These are phyloP conservation scores for Miltochrista miniata DNA, from an alignment of 2,888 invertebrate species.

Conservation along the genomic window DNA sequence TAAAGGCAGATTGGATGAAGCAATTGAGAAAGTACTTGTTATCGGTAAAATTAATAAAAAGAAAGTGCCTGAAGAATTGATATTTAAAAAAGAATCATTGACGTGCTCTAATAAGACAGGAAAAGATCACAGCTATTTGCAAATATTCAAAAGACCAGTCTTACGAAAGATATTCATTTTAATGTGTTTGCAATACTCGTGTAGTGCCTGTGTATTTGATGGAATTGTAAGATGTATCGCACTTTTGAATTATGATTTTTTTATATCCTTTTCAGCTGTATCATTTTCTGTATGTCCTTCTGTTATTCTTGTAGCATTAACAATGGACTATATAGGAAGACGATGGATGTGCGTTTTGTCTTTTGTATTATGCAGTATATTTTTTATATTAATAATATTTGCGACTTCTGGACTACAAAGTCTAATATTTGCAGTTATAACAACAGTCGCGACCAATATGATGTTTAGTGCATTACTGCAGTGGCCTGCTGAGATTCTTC, in stretches of 20 bases:
- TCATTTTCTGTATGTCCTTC: constrained; percentile 63
- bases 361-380: constrained; percentile 47
- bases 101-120: constrained; percentile 32
- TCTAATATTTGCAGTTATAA: constrained; percentile 53
- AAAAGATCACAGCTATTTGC: constrained; percentile 43
- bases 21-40: constrained; percentile 49
- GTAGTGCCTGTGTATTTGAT: constrained; percentile 56
- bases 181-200: constrained; percentile 53
- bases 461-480: constrained; percentile 50
- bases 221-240: constrained; percentile 56
- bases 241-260: constrained; percentile 57
- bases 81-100: constrained; percentile 52
- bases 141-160: constrained; percentile 50
- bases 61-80: constrained; percentile 48
- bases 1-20: too few species aligned
- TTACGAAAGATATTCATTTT: constrained; percentile 51
- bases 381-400: constrained; percentile 49
- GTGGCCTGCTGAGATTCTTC: constrained; percentile 61
- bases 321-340: constrained; percentile 60
- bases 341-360: constrained; percentile 52
- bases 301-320: too few species aligned
- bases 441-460: constrained; percentile 61
- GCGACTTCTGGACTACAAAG: constrained; percentile 46
- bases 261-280: constrained; percentile 59
- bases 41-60: constrained; percentile 59